Conservation (phyloP, 2,888 invertebrate species). For the Lasioglossum calceatum region DNA sequence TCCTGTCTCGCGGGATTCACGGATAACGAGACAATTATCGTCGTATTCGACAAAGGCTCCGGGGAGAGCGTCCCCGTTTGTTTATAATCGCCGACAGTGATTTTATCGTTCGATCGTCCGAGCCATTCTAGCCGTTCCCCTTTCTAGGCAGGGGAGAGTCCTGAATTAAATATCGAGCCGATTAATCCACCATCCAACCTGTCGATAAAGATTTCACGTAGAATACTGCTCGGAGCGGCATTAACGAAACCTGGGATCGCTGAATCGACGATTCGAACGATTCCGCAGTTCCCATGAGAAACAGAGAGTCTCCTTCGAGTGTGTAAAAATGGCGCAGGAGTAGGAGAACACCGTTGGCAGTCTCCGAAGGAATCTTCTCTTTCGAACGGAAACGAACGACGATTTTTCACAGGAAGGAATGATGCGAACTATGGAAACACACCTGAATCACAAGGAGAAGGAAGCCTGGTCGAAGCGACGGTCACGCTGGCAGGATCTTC, state of each 20-base stretch:
- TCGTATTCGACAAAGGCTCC: conserved; percentile 3
- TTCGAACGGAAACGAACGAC: not conserved
- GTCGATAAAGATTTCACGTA: not conserved
- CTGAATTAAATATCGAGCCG: not conserved
- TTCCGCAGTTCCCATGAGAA: not conserved
- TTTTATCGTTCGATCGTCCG: not conserved
- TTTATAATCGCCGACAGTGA: not conserved
- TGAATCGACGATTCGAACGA: not conserved
- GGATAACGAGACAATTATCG: conserved; percentile 12
- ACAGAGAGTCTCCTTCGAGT: not conserved
- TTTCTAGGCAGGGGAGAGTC: not conserved
- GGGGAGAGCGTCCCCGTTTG: not conserved
- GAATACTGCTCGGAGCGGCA: not conserved
- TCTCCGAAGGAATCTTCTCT: not conserved
- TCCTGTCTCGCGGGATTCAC: not conserved
- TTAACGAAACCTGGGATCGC: not conserved
- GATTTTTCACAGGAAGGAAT: not conserved
- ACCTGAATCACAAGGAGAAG: not conserved
- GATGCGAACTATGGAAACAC: not conserved
- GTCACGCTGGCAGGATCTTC: not conserved
- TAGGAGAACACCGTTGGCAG: not conserved
- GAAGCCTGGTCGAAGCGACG: not conserved
- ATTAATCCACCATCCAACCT: not conserved
- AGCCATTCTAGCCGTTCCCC: not conserved
- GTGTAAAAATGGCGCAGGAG: conserved; percentile 6